Percentiles rank a stretch among this genome's conserved stretches.
phyloP scores from a whole-genome alignment of 2,888 invertebrate species.

The Oithona nana region DNA sequence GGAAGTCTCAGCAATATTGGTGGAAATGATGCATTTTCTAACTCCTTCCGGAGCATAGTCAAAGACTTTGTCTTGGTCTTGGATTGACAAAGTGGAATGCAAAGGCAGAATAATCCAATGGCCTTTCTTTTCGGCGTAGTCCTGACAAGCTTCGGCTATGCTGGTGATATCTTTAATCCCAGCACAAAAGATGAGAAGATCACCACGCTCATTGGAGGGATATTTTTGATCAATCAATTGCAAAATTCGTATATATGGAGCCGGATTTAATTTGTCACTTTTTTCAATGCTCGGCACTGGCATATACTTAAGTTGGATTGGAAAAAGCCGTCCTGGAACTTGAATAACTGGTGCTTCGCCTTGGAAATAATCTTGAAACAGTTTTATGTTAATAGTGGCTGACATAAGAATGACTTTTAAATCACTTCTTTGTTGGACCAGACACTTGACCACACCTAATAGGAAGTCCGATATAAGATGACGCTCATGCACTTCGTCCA shows the following conservation, averaged over 20 bases:
- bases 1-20: slow-evolving; percentile 96
- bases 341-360: slow-evolving; percentile 45
- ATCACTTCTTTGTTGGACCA: slow-evolving; percentile 54
- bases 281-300: slow-evolving; percentile 37
- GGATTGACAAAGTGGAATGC: slow-evolving; percentile 75
- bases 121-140: slow-evolving; percentile 52
- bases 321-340: slow-evolving; percentile 82
- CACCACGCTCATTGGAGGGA: slow-evolving; percentile 66
- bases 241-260: slow-evolving; percentile 77
- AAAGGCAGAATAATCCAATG: slow-evolving; percentile 82
- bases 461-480: slow-evolving; percentile 87
- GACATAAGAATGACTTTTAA: slow-evolving; percentile 91
- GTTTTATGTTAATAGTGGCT: slow-evolving; percentile 87
- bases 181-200: slow-evolving; percentile 81
- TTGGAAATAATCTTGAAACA: slow-evolving; percentile 77
- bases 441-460: slow-evolving; percentile 78
- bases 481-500: slow-evolving; percentile 93
- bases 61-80: slow-evolving; percentile 91
- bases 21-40: slow-evolving; percentile 60
- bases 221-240: slow-evolving; percentile 82
- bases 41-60: slow-evolving; percentile 84
- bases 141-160: slow-evolving; percentile 62
- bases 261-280: slow-evolving; percentile 58
- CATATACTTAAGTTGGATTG: slow-evolving; percentile 71
- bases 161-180: slow-evolving; percentile 80